These are phyloP conservation scores for Hepsetus odoe DNA, from an alignment of 2,113 vertebrate species.

Conservation along the genomic window DNA sequence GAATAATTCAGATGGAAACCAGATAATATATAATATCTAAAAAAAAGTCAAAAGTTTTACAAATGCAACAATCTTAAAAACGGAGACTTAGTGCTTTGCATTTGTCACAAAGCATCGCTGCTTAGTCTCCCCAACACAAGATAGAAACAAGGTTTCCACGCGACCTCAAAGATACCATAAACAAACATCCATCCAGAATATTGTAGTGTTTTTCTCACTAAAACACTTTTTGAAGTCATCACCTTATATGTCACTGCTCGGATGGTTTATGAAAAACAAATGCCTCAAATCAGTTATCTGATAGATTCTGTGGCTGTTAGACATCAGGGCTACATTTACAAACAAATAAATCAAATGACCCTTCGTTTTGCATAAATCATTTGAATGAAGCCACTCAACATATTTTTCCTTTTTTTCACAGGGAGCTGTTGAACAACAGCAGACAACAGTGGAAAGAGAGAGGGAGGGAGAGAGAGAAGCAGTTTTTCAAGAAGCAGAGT, in stretches of 20 bases:
- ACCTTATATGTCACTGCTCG: background rate
- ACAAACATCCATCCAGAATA: background rate
- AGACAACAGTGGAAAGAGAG: conserved; percentile 44
- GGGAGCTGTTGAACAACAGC: background rate
- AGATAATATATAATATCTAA: no score
- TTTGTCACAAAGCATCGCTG: background rate
- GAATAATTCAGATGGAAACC: no score
- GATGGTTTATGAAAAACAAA: background rate
- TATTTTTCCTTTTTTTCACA: background rate
- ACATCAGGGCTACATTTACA: background rate
- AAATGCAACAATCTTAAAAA: no score
- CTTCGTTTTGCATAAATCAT: background rate
- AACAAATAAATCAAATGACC: background rate
- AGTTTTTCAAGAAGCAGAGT: conserved; percentile 59
- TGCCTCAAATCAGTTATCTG: background rate
- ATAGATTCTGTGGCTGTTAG: background rate
- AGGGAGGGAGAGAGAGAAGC: conserved; percentile 59
- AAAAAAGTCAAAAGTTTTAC: no score
- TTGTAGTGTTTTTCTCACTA: background rate
- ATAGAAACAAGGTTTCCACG: background rate
- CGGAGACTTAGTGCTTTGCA: no score
- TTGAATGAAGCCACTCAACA: background rate
- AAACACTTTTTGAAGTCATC: background rate
- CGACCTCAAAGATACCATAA: background rate
- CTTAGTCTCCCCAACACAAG: background rate